These are phyloP conservation scores for Chionis minor DNA, from an alignment of 2,113 vertebrate genomes.

Conservation along the genomic window DNA sequence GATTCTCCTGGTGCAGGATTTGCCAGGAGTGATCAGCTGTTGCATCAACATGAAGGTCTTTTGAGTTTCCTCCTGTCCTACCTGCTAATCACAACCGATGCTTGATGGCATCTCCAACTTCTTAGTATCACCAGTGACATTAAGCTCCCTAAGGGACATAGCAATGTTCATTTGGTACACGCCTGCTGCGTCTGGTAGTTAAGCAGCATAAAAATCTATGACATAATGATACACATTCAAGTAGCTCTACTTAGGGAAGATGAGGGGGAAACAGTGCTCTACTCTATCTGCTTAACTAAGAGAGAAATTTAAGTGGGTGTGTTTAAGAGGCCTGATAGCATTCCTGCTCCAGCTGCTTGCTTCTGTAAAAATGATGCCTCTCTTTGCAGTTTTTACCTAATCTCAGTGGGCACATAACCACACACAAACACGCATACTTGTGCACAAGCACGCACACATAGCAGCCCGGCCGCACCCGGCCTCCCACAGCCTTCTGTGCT, in stretches of 20 bases:
- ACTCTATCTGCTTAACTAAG: background rate
- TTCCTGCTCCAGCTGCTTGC: background rate
- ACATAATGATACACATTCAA: background rate
- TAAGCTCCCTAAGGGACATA: background rate
- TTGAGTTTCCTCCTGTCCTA: background rate
- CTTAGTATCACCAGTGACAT: background rate
- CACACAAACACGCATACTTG: background rate
- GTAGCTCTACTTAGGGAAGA: background rate
- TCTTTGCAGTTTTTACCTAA: background rate
- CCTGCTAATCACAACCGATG: background rate
- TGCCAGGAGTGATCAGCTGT: background rate
- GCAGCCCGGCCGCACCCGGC: background rate
- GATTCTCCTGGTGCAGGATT: background rate
- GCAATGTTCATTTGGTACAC: background rate
- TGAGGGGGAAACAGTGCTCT: background rate
- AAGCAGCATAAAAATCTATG: background rate
- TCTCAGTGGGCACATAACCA: background rate
- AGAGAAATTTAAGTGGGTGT: background rate
- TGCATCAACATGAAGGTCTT: background rate
- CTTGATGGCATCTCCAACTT: background rate
- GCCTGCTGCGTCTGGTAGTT: background rate
- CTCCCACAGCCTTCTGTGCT: accelerated
- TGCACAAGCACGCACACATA: accelerated
- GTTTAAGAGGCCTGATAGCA: background rate
- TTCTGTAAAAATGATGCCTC: background rate